These are phyloP conservation scores for Lucilia sericata DNA, from an alignment of 1,140 invertebrate species.

Conservation along the genomic window DNA sequence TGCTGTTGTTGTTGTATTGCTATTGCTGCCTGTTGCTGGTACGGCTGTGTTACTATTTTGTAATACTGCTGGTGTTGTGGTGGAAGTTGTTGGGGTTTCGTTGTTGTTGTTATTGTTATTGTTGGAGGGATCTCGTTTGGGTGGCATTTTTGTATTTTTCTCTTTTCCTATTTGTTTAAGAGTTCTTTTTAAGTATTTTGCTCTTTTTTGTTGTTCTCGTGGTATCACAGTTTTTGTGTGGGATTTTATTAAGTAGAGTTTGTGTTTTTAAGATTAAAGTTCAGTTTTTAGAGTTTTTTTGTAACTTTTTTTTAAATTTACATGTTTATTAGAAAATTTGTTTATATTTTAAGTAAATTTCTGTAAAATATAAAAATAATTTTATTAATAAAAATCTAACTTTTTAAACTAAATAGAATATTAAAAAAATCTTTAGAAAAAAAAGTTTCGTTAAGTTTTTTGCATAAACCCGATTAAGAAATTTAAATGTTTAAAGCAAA, in stretches of 20 bases:
- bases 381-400: too few species aligned
- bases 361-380: too few species aligned
- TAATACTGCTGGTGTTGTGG: background rate
- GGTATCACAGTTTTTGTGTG: slow-evolving; percentile 16
- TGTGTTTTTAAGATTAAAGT: background rate
- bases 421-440: too few species aligned
- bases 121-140: background rate
- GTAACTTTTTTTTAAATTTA: background rate
- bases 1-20: slow-evolving; percentile 12
- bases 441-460: too few species aligned
- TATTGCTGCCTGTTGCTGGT: background rate
- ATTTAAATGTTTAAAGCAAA: too few species aligned
- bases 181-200: background rate
- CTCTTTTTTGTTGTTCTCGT: background rate
- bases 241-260: background rate
- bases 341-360: too few species aligned
- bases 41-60: background rate
- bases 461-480: too few species aligned
- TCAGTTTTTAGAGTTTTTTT: background rate
- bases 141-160: background rate
- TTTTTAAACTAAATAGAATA: too few species aligned
- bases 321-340: too few species aligned
- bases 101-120: slow-evolving; percentile 8
- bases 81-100: background rate
- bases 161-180: background rate